These are phyloP conservation scores for Palythoa grandis DNA, from an alignment of 92 coral and sea anemone genomes.

Conservation along the genomic window DNA sequence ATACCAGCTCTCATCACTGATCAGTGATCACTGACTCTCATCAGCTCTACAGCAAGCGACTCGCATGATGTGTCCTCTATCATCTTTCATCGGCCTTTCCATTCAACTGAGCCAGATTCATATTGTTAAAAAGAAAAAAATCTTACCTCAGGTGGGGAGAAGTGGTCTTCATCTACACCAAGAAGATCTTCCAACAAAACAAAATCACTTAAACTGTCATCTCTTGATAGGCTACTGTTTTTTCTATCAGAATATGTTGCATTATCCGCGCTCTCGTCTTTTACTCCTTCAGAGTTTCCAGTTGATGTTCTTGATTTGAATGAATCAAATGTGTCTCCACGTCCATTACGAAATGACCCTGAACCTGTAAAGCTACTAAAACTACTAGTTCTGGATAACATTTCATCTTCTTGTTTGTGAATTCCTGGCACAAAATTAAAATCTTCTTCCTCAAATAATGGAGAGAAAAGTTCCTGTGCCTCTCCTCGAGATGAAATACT, in stretches of 20 bases:
- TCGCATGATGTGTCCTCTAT: no score
- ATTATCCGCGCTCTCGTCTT: slow-evolving; percentile 32
- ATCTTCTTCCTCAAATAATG: slow-evolving; percentile 76
- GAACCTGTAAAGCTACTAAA: slow-evolving; percentile 81
- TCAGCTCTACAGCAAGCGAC: neutral
- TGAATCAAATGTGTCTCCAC: slow-evolving; percentile 69
- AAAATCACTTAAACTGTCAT: slow-evolving; percentile 78
- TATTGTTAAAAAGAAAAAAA: neutral
- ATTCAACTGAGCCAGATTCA: neutral
- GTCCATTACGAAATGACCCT: slow-evolving; percentile 70
- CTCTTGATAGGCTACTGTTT: slow-evolving; percentile 63
- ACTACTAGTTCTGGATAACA: slow-evolving; percentile 63
- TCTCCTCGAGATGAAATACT: slow-evolving; percentile 30
- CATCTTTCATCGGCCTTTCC: no score
- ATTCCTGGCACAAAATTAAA: slow-evolving; percentile 96
- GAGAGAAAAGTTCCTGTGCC: slow-evolving; percentile 26
- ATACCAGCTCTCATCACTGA: no score
- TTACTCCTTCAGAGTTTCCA: slow-evolving; percentile 63
- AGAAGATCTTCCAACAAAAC: slow-evolving; percentile 95
- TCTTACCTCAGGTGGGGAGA: slow-evolving; percentile 95
- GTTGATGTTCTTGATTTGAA: slow-evolving; percentile 45
- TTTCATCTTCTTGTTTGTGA: slow-evolving; percentile 69
- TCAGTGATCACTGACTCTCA: no score
- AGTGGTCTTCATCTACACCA: slow-evolving; percentile 93
- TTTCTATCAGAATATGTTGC: slow-evolving; percentile 41